These are phyloP conservation scores for Actenoides hombroni DNA, from an alignment of 2,113 vertebrate species.

Conservation along the genomic window DNA sequence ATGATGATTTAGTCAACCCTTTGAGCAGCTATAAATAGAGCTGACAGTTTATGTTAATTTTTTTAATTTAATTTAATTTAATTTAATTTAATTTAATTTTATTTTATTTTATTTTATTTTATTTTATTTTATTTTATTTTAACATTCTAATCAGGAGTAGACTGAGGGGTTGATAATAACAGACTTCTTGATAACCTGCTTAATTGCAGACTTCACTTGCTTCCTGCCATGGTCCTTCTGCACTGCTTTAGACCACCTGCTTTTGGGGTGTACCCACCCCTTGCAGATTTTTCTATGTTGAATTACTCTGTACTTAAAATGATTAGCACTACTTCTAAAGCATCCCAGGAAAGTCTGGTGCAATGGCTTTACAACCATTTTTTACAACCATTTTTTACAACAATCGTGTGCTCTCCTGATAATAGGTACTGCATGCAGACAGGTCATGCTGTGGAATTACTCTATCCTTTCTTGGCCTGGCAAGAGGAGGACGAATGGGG, in stretches of 20 bases:
- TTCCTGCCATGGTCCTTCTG: background rate
- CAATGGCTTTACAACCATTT: background rate
- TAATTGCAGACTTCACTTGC: background rate
- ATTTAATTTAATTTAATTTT: background rate
- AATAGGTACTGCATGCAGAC: no score
- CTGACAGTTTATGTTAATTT: background rate
- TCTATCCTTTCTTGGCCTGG: background rate
- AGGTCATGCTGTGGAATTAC: no score
- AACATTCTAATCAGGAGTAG: background rate
- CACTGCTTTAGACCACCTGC: background rate
- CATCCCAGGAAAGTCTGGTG: fast-evolving
- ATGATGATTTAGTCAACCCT: background rate
- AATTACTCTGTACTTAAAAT: background rate
- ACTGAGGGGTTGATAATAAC: fast-evolving
- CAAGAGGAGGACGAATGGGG: background rate
- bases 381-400: no score
- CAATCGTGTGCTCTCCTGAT: background rate
- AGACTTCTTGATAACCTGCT: background rate
- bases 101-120: no score
- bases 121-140: background rate
- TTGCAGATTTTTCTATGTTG: background rate
- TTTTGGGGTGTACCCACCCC: background rate
- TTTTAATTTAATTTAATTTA: background rate
- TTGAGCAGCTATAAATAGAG: background rate
- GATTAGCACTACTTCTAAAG: background rate